Conservation (phyloP, 2,888 invertebrate genomes). For the Phanerotoma sp. region DNA sequence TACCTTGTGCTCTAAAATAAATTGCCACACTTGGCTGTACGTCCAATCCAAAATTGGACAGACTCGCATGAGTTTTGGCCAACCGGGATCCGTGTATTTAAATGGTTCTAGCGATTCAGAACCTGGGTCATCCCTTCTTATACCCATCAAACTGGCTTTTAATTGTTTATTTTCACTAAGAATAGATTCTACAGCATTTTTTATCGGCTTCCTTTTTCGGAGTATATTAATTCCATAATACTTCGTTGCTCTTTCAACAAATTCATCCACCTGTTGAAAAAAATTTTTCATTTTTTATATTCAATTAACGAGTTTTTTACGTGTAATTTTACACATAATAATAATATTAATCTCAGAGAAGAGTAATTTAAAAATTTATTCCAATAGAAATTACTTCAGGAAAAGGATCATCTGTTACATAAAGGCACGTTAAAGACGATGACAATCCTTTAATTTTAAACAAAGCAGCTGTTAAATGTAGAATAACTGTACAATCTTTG, state of each 20-base stretch:
- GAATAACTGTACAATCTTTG: constrained; percentile 94
- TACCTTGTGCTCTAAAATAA: constrained; percentile 73
- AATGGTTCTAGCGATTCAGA: constrained; percentile 68
- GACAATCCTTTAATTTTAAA: constrained; percentile 50
- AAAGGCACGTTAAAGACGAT: constrained; percentile 68
- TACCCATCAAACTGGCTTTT: constrained; percentile 90
- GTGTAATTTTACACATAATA: too few relatives aligned
- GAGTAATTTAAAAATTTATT: constrained; percentile 42
- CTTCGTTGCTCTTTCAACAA: constrained; percentile 70
- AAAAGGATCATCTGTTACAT: constrained; percentile 82
- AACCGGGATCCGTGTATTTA: constrained; percentile 83
- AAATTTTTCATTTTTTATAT: not conserved
- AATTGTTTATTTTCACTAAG: constrained; percentile 63
- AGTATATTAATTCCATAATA: constrained; percentile 76
- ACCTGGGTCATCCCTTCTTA: constrained; percentile 83
- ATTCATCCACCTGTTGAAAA: constrained; percentile 66
- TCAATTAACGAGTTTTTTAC: not conserved
- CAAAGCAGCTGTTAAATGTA: constrained; percentile 69
- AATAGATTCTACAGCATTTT: constrained; percentile 68
- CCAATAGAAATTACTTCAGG: constrained; percentile 66
- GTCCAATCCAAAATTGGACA: constrained; percentile 92
- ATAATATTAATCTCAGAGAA: too few relatives aligned
- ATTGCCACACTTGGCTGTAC: constrained; percentile 90
- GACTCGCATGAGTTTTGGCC: constrained; percentile 89
- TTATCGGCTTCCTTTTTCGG: constrained; percentile 70